Base-by-base conservation (phyloP, 2,888 invertebrate genomes). In the Sacculina carcini region DNA sequence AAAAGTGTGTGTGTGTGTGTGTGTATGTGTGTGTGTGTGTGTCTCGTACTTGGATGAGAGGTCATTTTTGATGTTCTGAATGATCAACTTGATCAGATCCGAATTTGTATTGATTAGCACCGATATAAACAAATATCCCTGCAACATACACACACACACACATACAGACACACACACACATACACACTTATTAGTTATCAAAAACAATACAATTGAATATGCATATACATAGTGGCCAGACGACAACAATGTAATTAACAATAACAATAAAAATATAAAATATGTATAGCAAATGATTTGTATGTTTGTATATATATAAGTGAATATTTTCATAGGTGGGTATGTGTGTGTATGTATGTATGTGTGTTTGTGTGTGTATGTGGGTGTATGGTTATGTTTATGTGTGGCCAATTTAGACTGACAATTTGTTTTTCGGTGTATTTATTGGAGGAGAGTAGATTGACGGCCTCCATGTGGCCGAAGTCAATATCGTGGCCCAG, bases 391-490 rank as follows among this genome's bases (percentile, higher is more conserved):
- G n/a, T n/a, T n/a, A n/a, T n/a, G n/a, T n/a, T n/a, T n/a, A n/a
- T n/a, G 12, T 34, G 14, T 7, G n/a, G 14, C 6, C 39, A 23
- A 6, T 31, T n/a, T 19, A 36, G 32, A 70, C 75, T 73, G 71
- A 80, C 89, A 69, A 99, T 98, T 74, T 99, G 98, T 72, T 99
- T 99, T 67, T 99, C 98, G 49, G 98, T 96, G 71, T 99, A 99
- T 73, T 98, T 99, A 68, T 99, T 99, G 55, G 98, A 98, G 57
- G 94, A 94, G 54, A 99, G 76, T 59, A 99, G 73, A 69, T 99
- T 99, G 60, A 99, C 98, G 50, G 98, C 98, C 71, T 99, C 98
- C 96, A 98, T 98, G 69, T 98, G 96, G 57, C 98, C 98, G 69
- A 99, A 99, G 71, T 99, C 98, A 66, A 99, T 98, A 70, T 99